A percentile compares a stretch with the other conserved stretches of the same genome.
phyloP scores from a whole-genome alignment of 1,140 invertebrate genomes.

The Sweltsa coloradensis region DNA sequence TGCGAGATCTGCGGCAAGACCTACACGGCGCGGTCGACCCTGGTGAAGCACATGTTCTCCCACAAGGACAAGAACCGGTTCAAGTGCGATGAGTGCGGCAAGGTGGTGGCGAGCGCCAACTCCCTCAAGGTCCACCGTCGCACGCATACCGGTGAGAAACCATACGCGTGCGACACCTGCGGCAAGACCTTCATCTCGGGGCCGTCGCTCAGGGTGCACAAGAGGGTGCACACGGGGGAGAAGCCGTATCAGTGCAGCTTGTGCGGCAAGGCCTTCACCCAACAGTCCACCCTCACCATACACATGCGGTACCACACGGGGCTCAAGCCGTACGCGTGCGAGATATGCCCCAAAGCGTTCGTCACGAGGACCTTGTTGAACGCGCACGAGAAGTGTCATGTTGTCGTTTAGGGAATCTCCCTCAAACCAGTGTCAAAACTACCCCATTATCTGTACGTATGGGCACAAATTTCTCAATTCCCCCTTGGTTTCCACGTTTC shows the following conservation, averaged over 20 bases:
- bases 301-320: slow-evolving; percentile 59
- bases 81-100: slow-evolving; percentile 66
- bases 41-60: slow-evolving; percentile 27
- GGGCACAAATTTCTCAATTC: too few relatives aligned
- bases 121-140: slow-evolving; percentile 19
- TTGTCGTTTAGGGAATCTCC: too few relatives aligned
- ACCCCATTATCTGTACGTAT: too few relatives aligned
- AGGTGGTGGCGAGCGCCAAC: slow-evolving; percentile 43
- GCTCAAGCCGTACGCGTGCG: slow-evolving; percentile 54
- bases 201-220: slow-evolving; percentile 31
- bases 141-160: slow-evolving; percentile 51
- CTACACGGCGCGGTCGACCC: slow-evolving; percentile 26
- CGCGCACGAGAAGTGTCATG: slow-evolving; percentile 24
- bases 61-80: slow-evolving; percentile 36
- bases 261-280: slow-evolving; percentile 32
- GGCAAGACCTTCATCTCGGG: slow-evolving; percentile 54
- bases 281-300: slow-evolving; percentile 40
- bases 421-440: too few relatives aligned
- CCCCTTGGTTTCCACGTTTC: too few relatives aligned
- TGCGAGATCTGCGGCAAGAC: slow-evolving; percentile 31
- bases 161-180: slow-evolving; percentile 63
- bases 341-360: slow-evolving; percentile 18
- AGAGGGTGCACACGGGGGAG: slow-evolving; percentile 33
- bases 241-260: slow-evolving; percentile 33
- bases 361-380: slow-evolving; percentile 28